Conservation (phyloP, 2,888 invertebrate genomes). For the Diplolepis rosae region DNA sequence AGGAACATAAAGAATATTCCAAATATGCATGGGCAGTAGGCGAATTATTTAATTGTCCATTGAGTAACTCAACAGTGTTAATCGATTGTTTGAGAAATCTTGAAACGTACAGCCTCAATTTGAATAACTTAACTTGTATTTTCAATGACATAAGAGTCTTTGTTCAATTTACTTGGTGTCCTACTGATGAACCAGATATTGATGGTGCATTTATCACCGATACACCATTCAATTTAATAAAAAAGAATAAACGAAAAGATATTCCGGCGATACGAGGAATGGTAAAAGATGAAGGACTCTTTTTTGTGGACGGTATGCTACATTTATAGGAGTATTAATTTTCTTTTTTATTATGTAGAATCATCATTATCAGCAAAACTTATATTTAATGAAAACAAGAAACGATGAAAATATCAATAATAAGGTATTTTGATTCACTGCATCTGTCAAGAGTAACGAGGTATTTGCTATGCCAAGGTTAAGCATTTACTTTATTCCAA, state of each 20-base stretch:
- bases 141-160: background rate
- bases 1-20: conserved; percentile 35
- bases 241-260: conserved; percentile 44
- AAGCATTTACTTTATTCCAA: too few relatives aligned
- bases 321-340: too few relatives aligned
- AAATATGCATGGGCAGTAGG: conserved; percentile 17
- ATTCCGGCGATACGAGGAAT: conserved; percentile 49
- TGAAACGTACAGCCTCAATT: background rate
- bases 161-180: background rate
- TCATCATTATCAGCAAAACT: too few relatives aligned
- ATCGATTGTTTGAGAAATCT: background rate
- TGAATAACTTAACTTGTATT: background rate
- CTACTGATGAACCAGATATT: background rate
- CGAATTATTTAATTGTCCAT: background rate
- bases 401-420: too few relatives aligned
- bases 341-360: too few relatives aligned
- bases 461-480: too few relatives aligned
- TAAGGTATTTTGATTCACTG: too few relatives aligned
- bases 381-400: too few relatives aligned
- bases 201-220: background rate
- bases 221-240: background rate
- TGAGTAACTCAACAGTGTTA: background rate
- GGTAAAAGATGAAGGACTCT: conserved; percentile 50
- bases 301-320: conserved; percentile 45
- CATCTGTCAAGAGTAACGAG: too few relatives aligned